Conservation (phyloP, 2,797 vertebrate species). For the Molossus molossus region DNA sequence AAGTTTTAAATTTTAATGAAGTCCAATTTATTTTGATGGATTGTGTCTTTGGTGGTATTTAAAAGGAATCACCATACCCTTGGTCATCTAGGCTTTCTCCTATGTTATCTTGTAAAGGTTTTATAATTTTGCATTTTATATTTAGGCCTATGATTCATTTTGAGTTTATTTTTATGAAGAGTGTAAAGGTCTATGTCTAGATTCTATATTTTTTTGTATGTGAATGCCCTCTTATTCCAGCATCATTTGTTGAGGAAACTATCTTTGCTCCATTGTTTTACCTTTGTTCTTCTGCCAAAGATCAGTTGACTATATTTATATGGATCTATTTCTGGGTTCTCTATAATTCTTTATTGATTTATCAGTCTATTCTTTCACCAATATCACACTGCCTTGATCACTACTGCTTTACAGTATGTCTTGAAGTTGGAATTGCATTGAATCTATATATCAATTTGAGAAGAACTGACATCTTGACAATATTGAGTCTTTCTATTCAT, state of each 20-base stretch:
- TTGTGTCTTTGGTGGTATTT: background rate
- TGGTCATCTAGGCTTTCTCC: background rate
- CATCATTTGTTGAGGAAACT: background rate
- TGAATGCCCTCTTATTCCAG: background rate
- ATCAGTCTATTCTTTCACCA: background rate
- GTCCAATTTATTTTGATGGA: background rate
- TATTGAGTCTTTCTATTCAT: background rate
- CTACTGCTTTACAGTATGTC: background rate
- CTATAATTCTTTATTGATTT: background rate
- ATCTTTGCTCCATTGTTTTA: background rate
- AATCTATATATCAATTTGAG: background rate
- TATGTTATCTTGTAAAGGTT: background rate
- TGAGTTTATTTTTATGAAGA: background rate
- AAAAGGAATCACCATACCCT: background rate
- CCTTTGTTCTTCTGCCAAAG: background rate
- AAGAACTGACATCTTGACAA: background rate
- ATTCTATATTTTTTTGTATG: background rate
- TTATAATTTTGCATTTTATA: conserved; percentile 2
- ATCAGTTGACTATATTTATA: background rate
- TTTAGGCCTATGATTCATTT: background rate
- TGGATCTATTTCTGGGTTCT: background rate
- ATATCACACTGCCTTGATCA: background rate
- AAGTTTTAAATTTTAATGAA: background rate
- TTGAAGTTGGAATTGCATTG: background rate
- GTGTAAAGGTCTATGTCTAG: background rate